phyloP scores from a whole-genome alignment of 2,797 vertebrate genomes.

The Gymnoscopelus microlampas region DNA sequence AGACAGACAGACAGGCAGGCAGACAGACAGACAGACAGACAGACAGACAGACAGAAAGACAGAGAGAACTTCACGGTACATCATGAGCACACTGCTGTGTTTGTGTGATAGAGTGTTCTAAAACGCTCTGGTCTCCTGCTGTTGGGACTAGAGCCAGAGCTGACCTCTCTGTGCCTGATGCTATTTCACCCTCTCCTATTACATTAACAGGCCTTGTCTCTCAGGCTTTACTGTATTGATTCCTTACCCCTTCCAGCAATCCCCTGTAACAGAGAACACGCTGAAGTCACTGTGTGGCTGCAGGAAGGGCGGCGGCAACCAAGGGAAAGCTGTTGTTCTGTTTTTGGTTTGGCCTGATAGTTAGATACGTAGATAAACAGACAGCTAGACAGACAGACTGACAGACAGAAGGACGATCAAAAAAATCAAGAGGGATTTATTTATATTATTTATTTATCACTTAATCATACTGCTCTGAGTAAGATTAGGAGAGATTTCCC shows the following conservation, averaged over 20 bases:
- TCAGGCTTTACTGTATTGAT: conserved; percentile 71
- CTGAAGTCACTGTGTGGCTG: conserved; percentile 46
- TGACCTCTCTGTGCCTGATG: conserved; percentile 62
- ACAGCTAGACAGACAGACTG: not conserved
- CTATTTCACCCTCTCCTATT: conserved; percentile 70
- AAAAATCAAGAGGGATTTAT: too few species aligned
- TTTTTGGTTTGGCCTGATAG: conserved; percentile 6
- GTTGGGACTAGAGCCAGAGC: conserved; percentile 50
- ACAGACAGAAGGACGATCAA: too few species aligned
- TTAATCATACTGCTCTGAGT: too few species aligned
- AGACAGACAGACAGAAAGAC: not conserved
- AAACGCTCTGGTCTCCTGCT: conserved; percentile 45
- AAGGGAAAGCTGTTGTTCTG: conserved; percentile 18
- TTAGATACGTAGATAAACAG: not conserved
- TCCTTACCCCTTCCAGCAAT: conserved; percentile 67
- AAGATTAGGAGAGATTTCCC: too few species aligned
- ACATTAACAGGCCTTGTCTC: conserved; percentile 70
- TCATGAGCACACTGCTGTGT: conserved; percentile 27
- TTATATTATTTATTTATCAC: too few species aligned
- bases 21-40: too few species aligned
- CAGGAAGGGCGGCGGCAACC: conserved; percentile 13
- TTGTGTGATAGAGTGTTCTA: conserved; percentile 24
- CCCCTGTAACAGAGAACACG: conserved; percentile 63
- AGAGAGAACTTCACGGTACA: not conserved
- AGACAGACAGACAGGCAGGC: too few species aligned